Base-by-base conservation (phyloP, 2,797 vertebrate genomes). In the Echeneis naucrates region DNA sequence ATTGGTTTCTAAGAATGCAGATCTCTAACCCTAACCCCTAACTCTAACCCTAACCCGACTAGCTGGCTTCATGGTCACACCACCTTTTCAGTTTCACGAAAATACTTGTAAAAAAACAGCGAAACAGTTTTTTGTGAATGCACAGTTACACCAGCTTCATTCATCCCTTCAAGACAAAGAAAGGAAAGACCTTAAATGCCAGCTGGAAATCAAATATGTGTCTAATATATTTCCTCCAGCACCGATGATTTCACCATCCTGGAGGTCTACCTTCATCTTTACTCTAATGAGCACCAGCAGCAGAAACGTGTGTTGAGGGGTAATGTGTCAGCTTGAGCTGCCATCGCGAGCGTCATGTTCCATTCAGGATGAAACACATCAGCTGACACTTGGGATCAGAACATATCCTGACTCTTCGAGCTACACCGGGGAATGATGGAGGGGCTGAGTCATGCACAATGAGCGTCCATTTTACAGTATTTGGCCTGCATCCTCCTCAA, bases 271-370 rank as follows among this genome's bases (percentile, higher is more conserved):
- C 37, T 61, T 74, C 8, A 47, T 62, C 37, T 52, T 63, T 27
- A 38, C 50, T 24, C 45, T 75, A 72, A 75, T 77, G 64, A 82
- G 64, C 24, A 14, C 57, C 8, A 65, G 54, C 63, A 53, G 58
- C 40, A 54, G 56, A 2, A 64, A 40, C 24, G 0, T 54, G 38
- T 5, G 27, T 32, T 52, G 33, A 24, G 40, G 42, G 24, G 30
- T 17, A 35, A 66, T 21, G 27, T 24, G 74, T 76, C 38, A 54
- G 24, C 73, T 71, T 19, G 24, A 55, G 57, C 45, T 53, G 66
- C 40, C 55, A 51, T 32, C 30, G n/a, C n/a, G 5, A 38, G 52
- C 75, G 53, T 74, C 40, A 77, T 40, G 24, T 60, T 45, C 35
- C 23, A 23, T 64, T 24, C 2, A n/a, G 50, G 56, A 24, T 66